A percentile compares a stretch with the other conserved stretches of the same genome.
Conservation (phyloP, 2,888 invertebrate species). For the Drosophila leonis region DNA sequence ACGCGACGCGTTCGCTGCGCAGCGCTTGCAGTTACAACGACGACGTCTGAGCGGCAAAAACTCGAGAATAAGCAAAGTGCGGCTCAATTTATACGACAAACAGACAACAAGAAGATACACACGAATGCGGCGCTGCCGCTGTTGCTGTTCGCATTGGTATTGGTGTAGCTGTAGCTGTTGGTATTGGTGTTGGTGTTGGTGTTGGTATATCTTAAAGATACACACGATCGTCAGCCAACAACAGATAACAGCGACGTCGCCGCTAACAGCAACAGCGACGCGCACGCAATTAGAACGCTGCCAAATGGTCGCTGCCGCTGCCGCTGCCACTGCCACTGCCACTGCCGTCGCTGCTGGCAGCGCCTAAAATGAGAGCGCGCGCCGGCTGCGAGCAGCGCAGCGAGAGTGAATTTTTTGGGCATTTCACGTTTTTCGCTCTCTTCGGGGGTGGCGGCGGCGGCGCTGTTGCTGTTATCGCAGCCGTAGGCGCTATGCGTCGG, state of each 20-base stretch:
- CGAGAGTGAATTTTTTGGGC: conserved; percentile 66
- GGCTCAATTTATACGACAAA: conserved; percentile 80
- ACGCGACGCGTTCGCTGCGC: conserved; percentile 56
- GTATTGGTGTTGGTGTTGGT: conserved; percentile 33
- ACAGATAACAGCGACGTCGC: conserved; percentile 60
- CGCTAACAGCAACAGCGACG: conserved; percentile 52
- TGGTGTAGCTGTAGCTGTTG: conserved; percentile 19
- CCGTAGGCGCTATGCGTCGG: conserved; percentile 52
- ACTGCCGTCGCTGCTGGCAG: conserved; percentile 22
- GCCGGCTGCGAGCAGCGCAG: conserved; percentile 52
- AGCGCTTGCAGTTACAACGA: conserved; percentile 79
- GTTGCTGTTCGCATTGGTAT: conserved; percentile 25
- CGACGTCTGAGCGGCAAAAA: conserved; percentile 79
- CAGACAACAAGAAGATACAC: conserved; percentile 78
- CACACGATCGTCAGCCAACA: conserved; percentile 67
- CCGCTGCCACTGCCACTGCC: not conserved
- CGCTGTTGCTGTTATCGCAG: conserved; percentile 59
- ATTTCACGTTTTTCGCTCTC: conserved; percentile 44
- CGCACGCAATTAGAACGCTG: conserved; percentile 73
- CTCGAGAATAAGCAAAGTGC: conserved; percentile 81
- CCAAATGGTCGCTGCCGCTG: conserved; percentile 20
- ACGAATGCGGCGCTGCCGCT: conserved; percentile 44
- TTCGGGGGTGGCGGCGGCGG: conserved; percentile 59
- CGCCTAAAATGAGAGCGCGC: conserved; percentile 42
- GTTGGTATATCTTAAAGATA: conserved; percentile 72